Evolutionary conservation across 1,140 invertebrate genomes (phyloP).

Genomic region (Drosophila arawakana): DNA sequence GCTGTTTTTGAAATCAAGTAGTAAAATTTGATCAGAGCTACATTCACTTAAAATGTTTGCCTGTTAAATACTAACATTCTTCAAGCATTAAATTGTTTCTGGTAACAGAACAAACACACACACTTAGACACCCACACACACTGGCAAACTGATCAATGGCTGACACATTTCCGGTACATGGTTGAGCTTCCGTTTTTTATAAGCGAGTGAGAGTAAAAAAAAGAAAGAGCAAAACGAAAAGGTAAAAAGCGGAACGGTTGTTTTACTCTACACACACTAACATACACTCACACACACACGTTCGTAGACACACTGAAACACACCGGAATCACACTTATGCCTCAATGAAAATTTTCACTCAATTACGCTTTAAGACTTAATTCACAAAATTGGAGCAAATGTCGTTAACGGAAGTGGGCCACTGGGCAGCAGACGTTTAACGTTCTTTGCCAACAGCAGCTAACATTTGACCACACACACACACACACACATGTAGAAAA

Average conservation of each 20-base stretch:
- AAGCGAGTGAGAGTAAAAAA: not conserved
- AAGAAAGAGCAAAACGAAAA: not conserved
- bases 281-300: conserved; percentile 5
- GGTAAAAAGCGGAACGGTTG: conserved; percentile 28
- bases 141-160: conserved; percentile 67
- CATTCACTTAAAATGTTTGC: not conserved
- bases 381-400: conserved; percentile 73
- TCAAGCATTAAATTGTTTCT: conserved; percentile 49
- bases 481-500: conserved; percentile 12
- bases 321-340: conserved; percentile 52
- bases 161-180: conserved; percentile 71
- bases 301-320: conserved; percentile 2
- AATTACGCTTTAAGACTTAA: conserved; percentile 84
- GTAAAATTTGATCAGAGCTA: not conserved
- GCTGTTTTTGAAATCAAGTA: not conserved
- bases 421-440: conserved; percentile 11
- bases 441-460: conserved; percentile 2
- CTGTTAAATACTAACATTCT: conserved; percentile 28
- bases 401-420: conserved; percentile 70
- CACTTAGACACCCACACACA: conserved; percentile 13
- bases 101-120: conserved; percentile 25
- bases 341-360: conserved; percentile 83
- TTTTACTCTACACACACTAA: conserved; percentile 44
- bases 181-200: conserved; percentile 57
- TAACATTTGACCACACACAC: conserved; percentile 30